Evolutionary conservation across 2,113 vertebrate species (phyloP).

Genomic region (Indicator maculatus): DNA sequence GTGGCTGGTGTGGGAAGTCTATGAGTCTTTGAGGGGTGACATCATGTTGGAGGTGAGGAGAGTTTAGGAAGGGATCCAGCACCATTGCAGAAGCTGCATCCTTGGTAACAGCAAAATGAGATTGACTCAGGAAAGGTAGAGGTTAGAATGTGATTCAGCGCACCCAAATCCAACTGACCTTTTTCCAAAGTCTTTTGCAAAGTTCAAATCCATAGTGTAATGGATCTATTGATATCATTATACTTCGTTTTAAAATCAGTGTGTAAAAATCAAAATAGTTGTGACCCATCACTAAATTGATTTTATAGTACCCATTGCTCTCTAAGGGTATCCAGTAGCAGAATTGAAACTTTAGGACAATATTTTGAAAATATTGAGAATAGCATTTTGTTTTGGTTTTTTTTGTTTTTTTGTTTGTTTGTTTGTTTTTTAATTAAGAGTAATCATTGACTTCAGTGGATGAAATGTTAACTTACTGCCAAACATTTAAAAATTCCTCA

Average conservation of each 20-base stretch:
- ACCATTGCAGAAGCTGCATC: fast-evolving
- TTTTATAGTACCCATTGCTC: background rate
- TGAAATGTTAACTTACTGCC: background rate
- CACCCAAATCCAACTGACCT: background rate
- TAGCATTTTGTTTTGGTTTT: background rate
- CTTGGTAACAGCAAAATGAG: background rate
- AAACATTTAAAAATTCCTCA: background rate
- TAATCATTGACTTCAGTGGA: background rate
- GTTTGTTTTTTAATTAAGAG: background rate
- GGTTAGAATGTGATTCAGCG: background rate
- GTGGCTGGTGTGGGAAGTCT: background rate
- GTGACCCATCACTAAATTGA: background rate
- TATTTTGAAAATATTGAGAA: background rate
- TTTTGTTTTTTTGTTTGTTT: background rate
- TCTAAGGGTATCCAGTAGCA: background rate
- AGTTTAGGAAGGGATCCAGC: background rate
- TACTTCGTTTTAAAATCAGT: background rate
- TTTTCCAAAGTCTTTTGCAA: background rate
- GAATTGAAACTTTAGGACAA: background rate
- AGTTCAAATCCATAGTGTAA: background rate
- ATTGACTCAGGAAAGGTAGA: background rate
- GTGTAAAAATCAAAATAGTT: background rate
- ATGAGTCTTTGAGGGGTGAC: background rate
- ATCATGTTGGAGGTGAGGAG: background rate
- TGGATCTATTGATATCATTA: background rate